Conservation (phyloP, 2,888 invertebrate genomes). For the Pyrrhia umbra region DNA sequence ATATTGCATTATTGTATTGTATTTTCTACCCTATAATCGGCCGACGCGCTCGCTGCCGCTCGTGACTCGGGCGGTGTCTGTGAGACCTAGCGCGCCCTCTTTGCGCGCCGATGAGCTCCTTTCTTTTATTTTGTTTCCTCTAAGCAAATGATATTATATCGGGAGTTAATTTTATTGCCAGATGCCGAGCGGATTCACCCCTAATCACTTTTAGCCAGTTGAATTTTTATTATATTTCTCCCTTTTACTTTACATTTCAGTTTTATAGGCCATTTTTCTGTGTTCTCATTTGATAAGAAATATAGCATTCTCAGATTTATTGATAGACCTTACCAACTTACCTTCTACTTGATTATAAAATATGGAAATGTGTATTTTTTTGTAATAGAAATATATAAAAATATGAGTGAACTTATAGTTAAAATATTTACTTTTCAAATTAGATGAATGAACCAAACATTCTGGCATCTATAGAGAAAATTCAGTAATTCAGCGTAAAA, state of each 20-base stretch:
- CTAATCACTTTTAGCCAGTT: constrained; percentile 56
- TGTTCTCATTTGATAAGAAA: neutral
- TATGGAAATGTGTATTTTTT: constrained; percentile 11
- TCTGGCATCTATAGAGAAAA: constrained; percentile 19
- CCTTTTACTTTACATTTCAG: constrained; percentile 40
- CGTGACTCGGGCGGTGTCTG: constrained; percentile 16
- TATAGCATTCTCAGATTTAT: neutral
- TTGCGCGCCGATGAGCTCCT: constrained; percentile 68
- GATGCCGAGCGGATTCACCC: constrained; percentile 61
- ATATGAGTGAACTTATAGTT: neutral
- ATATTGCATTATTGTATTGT: neutral
- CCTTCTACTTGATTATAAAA: too few relatives aligned
- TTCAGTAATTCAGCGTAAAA: constrained; percentile 49
- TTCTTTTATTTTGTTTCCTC: constrained; percentile 73
- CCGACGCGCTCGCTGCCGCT: constrained; percentile 10
- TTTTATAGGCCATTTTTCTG: constrained; percentile 20
- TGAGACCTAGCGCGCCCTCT: constrained; percentile 38
- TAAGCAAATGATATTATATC: constrained; percentile 78
- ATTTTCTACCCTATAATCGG: neutral
- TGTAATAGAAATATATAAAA: too few relatives aligned
- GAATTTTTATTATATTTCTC: constrained; percentile 47
- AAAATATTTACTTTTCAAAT: constrained; percentile 31
- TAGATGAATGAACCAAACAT: constrained; percentile 16
- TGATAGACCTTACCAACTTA: neutral
- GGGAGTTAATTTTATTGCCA: constrained; percentile 75